phyloP scores from a whole-genome alignment of 2,797 vertebrate genomes.

The Aselliscus stoliczkanus region DNA sequence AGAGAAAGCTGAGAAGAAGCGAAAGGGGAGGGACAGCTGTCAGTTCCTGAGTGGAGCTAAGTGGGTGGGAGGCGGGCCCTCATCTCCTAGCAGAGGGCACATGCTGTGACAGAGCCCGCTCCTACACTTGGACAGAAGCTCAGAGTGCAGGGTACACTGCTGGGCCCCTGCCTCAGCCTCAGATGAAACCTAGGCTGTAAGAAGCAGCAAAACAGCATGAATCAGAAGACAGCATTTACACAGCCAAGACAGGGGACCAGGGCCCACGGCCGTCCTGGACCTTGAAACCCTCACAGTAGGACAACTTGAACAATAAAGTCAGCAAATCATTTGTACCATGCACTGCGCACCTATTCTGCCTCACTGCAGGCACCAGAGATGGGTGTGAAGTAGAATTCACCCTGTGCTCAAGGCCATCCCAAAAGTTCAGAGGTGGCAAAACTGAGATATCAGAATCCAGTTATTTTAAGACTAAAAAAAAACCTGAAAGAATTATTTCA shows the following conservation, averaged over 20 bases:
- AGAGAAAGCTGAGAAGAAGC: neutral
- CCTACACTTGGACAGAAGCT: neutral
- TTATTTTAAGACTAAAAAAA: constrained; percentile 21
- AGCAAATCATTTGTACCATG: neutral
- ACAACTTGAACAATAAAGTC: neutral
- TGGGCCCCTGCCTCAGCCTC: neutral
- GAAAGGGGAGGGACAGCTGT: neutral
- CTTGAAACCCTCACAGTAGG: neutral
- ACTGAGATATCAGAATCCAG: neutral
- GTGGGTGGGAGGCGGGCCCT: neutral
- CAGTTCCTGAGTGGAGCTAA: neutral
- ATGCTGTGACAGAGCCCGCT: neutral
- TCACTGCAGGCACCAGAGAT: neutral
- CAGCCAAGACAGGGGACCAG: neutral
- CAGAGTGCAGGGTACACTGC: no score
- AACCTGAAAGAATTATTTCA: neutral
- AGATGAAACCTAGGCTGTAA: neutral
- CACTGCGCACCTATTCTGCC: neutral
- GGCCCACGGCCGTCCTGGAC: neutral
- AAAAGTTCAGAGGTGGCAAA: neutral
- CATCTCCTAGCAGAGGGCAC: neutral
- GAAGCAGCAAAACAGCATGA: neutral
- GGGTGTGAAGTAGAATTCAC: neutral
- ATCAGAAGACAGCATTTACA: neutral
- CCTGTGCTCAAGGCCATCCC: neutral